Percentiles rank a stretch among this genome's conserved stretches.
Conservation (phyloP, 2,888 invertebrate species). For the Zele albiditarsus region DNA sequence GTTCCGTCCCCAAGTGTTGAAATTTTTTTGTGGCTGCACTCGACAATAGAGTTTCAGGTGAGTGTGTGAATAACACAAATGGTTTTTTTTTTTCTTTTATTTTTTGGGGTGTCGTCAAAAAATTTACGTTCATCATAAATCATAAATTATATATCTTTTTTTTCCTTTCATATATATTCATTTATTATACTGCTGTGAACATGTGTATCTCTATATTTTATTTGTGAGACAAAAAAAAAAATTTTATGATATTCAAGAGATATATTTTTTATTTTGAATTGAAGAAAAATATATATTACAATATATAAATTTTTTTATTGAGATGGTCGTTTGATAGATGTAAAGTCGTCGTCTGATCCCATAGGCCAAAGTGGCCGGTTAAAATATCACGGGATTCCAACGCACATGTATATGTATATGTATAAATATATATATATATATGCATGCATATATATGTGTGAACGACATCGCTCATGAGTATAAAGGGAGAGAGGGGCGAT, state of each 20-base stretch:
- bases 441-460: not conserved
- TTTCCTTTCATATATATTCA: not conserved
- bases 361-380: conserved; percentile 13
- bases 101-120: no score
- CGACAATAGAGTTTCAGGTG: conserved; percentile 2
- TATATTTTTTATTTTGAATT: not conserved
- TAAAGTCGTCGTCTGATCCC: conserved; percentile 7
- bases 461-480: conserved; percentile 8
- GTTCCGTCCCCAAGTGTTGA: not conserved
- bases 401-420: not conserved
- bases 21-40: not conserved
- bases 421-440: not conserved
- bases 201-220: not conserved
- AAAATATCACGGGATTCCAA: conserved; percentile 14
- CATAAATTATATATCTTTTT: not conserved
- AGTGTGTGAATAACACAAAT: conserved; percentile 5
- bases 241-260: not conserved
- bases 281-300: not conserved
- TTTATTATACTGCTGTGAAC: not conserved
- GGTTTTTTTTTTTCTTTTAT: not conserved
- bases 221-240: not conserved
- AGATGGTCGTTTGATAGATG: conserved; percentile 11
- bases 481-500: conserved; percentile 5
- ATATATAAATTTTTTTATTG: conserved; percentile 11
- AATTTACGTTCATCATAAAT: not conserved